These are phyloP conservation scores for Novumbra hubbsi DNA, from an alignment of 2,797 vertebrate genomes.

Conservation along the genomic window DNA sequence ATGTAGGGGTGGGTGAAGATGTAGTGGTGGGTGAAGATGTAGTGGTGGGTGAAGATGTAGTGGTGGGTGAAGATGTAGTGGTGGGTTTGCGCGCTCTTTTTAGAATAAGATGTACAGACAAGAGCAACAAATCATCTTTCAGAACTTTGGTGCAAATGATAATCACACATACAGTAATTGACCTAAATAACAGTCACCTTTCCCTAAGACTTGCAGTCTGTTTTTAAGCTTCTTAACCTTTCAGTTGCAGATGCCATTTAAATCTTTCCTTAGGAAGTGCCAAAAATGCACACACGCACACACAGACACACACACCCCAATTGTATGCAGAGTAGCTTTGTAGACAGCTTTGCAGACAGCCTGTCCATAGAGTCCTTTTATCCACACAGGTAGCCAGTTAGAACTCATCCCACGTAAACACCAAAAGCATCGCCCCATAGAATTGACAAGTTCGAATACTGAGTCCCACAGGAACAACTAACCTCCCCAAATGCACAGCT, in stretches of 20 bases:
- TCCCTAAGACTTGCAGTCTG: not conserved
- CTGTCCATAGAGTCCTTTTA: not conserved
- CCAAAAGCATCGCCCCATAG: not conserved
- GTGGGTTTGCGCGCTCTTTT: slow-evolving; percentile 9
- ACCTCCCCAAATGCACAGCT: not conserved
- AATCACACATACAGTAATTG: not conserved
- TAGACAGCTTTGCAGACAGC: slow-evolving; percentile 8
- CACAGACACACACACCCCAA: too few relatives aligned
- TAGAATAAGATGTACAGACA: slow-evolving; percentile 22
- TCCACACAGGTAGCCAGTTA: not conserved
- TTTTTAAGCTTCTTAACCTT: not conserved
- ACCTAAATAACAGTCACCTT: not conserved
- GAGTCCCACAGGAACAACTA: not conserved
- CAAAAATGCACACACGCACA: not conserved
- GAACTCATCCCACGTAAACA: not conserved
- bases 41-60: too few relatives aligned
- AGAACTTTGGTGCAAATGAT: not conserved
- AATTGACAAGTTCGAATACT: not conserved
- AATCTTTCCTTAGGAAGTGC: not conserved
- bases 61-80: slow-evolving; percentile 3
- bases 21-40: too few relatives aligned
- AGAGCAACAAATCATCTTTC: not conserved
- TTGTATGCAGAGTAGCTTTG: not conserved
- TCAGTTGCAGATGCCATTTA: not conserved
- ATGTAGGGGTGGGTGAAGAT: too few relatives aligned